Conservation (phyloP, 2,113 vertebrate genomes). For the Limnothrissa miodon region DNA sequence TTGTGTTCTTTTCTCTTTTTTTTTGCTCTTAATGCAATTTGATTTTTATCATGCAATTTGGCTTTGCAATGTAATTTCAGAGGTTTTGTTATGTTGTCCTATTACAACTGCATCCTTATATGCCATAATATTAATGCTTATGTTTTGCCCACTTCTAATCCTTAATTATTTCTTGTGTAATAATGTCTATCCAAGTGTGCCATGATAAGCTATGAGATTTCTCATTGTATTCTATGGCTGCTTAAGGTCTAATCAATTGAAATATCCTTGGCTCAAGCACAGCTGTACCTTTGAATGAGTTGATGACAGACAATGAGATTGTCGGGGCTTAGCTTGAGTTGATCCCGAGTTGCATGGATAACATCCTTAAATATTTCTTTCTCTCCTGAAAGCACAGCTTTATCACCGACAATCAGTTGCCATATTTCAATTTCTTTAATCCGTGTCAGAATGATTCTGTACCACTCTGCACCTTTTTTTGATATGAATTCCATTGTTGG, state of each 20-base stretch:
- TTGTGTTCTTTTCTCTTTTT: background rate
- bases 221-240: background rate
- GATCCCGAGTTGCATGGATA: background rate
- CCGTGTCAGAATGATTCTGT: background rate
- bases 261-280: background rate
- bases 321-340: background rate
- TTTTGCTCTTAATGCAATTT: background rate
- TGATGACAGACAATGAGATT: background rate
- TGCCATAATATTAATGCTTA: background rate
- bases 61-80: background rate
- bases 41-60: background rate
- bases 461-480: background rate
- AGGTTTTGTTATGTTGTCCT: background rate
- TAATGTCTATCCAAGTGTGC: background rate
- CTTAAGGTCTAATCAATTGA: background rate
- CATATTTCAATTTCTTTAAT: background rate
- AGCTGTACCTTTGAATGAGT: background rate
- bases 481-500: background rate
- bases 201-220: background rate
- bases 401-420: background rate
- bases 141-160: background rate
- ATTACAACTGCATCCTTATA: background rate
- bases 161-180: background rate
- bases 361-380: background rate
- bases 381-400: background rate